Base-by-base conservation (phyloP, 2,113 vertebrate genomes). In the Salvelinus namaycush region DNA sequence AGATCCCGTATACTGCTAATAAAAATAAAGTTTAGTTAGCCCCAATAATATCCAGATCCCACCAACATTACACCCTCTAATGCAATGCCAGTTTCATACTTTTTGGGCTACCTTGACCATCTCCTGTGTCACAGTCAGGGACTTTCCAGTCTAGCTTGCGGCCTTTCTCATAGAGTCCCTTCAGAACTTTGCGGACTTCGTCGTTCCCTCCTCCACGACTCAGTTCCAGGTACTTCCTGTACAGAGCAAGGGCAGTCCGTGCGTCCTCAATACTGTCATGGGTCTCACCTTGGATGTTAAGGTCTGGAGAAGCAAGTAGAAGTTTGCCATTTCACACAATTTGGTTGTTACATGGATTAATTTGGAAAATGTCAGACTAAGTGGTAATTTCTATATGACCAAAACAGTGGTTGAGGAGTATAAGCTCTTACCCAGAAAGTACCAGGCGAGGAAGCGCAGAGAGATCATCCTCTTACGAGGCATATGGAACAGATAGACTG, bases 391-490 rank as follows among this genome's bases (percentile, higher is more conserved):
- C n/a, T 62, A 62, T 62, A 20, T 34, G 59, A 8, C n/a, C 59
- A 24, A 62, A 62, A 62, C 59, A 62, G 59, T n/a, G 20, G 24
- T 3, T 7, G 3, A 59, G 51, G 6, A n/a, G 51, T 20, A 59
- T 62, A 76, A 22, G 39, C 7, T 89, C 94, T 93, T 75, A 99
- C 98, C 98, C 2, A 99, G 91, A 86, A 99, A 99, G 81, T 98
- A 99, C 97, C 98, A 99, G 72, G 98, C 97, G 1, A 99, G 96
- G 87, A 99, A 99, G 51, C 97, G 93, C 65, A 99, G 90, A 18
- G 98, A 99, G 86, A 99, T 99, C 97, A 99, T 99, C 88, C 97
- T 96, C 88, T 99, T 99, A 80, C 97, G 94, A 0, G 98, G 98
- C 92, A 99, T 95, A 87, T 99, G 97, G 89, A 99, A 99, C 70